Base-by-base conservation (phyloP, 1,140 invertebrate species). In the Panonychus citri region DNA sequence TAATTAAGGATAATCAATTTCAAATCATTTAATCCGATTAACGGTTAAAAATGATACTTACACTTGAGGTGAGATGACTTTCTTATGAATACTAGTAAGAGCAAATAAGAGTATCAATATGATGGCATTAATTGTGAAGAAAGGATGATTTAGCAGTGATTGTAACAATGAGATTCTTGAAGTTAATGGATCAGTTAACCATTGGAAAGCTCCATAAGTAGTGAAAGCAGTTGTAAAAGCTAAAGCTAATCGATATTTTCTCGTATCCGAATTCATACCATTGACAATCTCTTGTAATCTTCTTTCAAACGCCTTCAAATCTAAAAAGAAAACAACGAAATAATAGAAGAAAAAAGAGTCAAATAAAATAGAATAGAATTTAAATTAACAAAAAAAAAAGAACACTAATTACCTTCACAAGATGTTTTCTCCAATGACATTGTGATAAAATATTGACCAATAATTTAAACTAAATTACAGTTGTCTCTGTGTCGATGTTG, bases 281-380 rank as follows among this genome's bases (percentile, higher is more conserved):
- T 81, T 78, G 67, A 95, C 89, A n/a, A 96, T 87, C 77, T 96
- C 91, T 8, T 88, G 94, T 3, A 96, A 71, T 55, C 91, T 76
- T 58, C 89, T 76, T 69, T 95, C 91, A 72, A 95, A 96, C 34
- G 90, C 89, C 72, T 94, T 95, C 60, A 96, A 74, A 78, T 95
- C 90, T 58, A n/a, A 26, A 21, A 53, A 26, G 34, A 34, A 51
- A 17, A n/a, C n/a, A n/a, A n/a, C n/a, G n/a, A n/a, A n/a, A n/a
- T n/a, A n/a, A n/a, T n/a, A n/a, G n/a, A n/a, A n/a, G n/a, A n/a
- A n/a, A n/a, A n/a, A n/a, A n/a, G n/a, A n/a, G n/a, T n/a, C n/a
- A n/a, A n/a, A n/a, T n/a, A n/a, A n/a, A n/a, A n/a, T n/a, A n/a
- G n/a, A n/a, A n/a, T n/a, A n/a, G n/a, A n/a, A n/a, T n/a, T n/a